These are phyloP conservation scores for Odontophorus gujanensis DNA, from an alignment of 2,113 vertebrate species.

Conservation along the genomic window DNA sequence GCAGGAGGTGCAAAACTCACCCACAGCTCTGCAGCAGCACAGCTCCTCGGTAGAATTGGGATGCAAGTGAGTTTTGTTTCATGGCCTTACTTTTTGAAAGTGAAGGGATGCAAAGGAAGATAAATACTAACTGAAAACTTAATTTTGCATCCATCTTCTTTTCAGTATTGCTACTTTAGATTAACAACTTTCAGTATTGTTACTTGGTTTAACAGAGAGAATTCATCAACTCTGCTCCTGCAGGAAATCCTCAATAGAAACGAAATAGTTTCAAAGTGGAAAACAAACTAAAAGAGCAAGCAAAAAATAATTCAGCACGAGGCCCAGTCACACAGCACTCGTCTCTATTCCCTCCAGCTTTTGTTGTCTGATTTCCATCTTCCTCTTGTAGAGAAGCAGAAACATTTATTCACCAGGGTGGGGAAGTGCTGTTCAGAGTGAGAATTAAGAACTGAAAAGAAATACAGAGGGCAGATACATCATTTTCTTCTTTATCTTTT, in stretches of 20 bases:
- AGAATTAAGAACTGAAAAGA: background rate
- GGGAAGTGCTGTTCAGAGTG: background rate
- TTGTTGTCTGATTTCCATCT: background rate
- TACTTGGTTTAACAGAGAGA: background rate
- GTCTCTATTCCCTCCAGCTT: background rate
- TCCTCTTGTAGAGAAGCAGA: background rate
- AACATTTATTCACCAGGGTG: background rate
- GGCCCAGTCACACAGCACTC: background rate
- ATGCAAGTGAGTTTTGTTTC: background rate
- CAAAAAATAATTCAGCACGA: background rate
- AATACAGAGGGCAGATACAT: background rate
- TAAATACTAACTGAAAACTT: background rate
- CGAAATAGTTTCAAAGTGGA: background rate
- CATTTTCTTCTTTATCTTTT: background rate
- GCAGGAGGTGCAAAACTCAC: background rate
- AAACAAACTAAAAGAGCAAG: background rate
- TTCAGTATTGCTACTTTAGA: background rate
- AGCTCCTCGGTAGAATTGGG: background rate
- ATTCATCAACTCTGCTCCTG: background rate
- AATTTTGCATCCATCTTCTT: background rate
- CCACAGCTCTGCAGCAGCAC: background rate
- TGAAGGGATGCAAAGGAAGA: background rate
- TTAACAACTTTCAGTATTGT: background rate
- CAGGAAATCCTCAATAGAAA: background rate
- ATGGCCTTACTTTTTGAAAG: background rate